Conservation (phyloP, 2,113 vertebrate genomes). For the Notothenia rossii region DNA sequence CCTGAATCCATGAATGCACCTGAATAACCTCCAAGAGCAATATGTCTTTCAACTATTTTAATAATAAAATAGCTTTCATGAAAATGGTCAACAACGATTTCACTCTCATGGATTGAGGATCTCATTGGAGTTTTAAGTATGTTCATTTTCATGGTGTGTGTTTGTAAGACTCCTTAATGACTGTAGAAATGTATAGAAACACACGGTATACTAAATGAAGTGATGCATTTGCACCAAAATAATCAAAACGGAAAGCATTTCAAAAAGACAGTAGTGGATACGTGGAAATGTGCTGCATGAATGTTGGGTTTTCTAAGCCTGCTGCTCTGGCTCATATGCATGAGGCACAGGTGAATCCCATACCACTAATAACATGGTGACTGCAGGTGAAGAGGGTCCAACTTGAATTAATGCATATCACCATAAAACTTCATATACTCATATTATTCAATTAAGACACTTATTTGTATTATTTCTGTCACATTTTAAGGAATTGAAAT, state of each 20-base stretch:
- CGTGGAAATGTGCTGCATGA: neutral
- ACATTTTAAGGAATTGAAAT: too few relatives aligned
- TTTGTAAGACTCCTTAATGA: neutral
- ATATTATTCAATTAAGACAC: too few relatives aligned
- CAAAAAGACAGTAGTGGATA: neutral
- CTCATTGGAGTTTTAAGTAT: too few relatives aligned
- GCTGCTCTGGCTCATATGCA: too few relatives aligned
- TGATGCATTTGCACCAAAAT: neutral
- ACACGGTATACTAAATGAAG: neutral
- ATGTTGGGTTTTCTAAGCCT: neutral
- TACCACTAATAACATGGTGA: too few relatives aligned
- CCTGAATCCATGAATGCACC: neutral
- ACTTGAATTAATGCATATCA: too few relatives aligned
- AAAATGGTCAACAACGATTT: neutral
- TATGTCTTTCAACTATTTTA: neutral
- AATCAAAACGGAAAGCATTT: neutral
- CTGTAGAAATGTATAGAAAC: neutral
- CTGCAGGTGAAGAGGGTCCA: too few relatives aligned
- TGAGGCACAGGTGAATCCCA: too few relatives aligned
- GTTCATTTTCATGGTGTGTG: neutral
- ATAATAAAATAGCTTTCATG: neutral
- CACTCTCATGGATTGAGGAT: neutral
- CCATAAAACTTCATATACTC: too few relatives aligned
- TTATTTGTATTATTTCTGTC: too few relatives aligned
- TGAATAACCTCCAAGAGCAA: neutral